phyloP scores from a whole-genome alignment of 1,140 invertebrate genomes.

The Yoshiicerus persimilis region DNA sequence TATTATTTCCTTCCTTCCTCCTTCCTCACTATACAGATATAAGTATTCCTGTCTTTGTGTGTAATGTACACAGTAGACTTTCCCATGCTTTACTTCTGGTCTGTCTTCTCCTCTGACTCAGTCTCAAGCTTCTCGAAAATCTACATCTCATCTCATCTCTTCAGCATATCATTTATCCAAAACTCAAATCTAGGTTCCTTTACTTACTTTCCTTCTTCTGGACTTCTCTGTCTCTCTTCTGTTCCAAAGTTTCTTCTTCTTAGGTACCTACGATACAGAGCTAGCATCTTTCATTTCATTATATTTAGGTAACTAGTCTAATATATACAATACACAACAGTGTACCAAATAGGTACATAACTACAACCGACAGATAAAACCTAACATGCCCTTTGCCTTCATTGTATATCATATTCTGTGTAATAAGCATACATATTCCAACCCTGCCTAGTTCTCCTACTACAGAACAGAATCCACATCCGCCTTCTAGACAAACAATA shows the following conservation, averaged over 20 bases:
- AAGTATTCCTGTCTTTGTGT: neutral
- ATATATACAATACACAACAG: neutral
- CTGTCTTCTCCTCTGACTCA: neutral
- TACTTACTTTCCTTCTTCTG: neutral
- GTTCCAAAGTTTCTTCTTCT: slow-evolving; percentile 13
- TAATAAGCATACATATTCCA: neutral
- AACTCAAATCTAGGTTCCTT: neutral
- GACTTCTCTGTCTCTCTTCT: neutral
- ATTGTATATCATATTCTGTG: neutral
- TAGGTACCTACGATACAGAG: neutral
- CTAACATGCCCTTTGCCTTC: neutral
- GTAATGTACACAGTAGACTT: neutral
- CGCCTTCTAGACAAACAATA: slow-evolving; percentile 15
- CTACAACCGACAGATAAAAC: neutral
- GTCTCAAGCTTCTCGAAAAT: slow-evolving; percentile 6
- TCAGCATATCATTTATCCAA: slow-evolving; percentile 35
- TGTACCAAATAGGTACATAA: neutral
- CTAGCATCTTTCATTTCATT: neutral
- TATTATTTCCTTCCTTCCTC: slow-evolving; percentile 19
- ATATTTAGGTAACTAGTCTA: neutral
- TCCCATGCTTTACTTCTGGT: neutral
- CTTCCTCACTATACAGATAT: neutral
- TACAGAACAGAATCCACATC: neutral
- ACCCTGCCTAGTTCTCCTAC: neutral
- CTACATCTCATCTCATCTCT: slow-evolving; percentile 38